A percentile compares a stretch with the other conserved stretches of the same genome.
These are phyloP conservation scores for Poeciliopsis presidionis DNA, from an alignment of 2,797 vertebrate species.

Conservation along the genomic window DNA sequence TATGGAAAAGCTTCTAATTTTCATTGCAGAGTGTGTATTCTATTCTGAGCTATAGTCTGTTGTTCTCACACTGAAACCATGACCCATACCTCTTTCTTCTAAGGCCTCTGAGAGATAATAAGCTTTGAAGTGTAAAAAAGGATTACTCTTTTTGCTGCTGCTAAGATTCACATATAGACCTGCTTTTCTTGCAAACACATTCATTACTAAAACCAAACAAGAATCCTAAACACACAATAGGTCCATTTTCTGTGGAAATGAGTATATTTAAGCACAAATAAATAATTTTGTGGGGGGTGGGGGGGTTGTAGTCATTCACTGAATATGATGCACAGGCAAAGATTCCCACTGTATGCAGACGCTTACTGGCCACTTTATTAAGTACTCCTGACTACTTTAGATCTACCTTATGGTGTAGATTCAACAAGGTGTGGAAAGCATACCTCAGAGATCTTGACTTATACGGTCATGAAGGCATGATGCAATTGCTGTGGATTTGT, in stretches of 20 bases:
- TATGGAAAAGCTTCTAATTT: slow-evolving; percentile 2
- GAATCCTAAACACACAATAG: slow-evolving; percentile 5
- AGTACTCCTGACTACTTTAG: background rate
- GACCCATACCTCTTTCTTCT: slow-evolving; percentile 41
- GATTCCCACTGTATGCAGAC: background rate
- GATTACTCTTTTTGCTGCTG: slow-evolving; percentile 36
- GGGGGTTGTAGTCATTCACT: background rate
- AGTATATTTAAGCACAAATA: background rate
- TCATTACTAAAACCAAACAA: slow-evolving; percentile 23
- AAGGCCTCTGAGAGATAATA: slow-evolving; percentile 46
- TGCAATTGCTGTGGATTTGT: background rate
- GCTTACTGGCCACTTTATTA: background rate
- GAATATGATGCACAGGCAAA: background rate
- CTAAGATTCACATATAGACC: slow-evolving; percentile 22
- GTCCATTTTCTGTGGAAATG: background rate
- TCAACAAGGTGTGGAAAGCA: background rate
- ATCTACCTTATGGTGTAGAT: background rate
- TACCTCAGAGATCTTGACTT: background rate
- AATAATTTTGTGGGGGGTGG: background rate
- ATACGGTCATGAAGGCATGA: background rate
- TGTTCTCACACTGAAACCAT: slow-evolving; percentile 30
- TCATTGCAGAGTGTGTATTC: background rate
- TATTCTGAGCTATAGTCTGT: slow-evolving; percentile 24
- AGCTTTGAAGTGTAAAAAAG: slow-evolving; percentile 69
- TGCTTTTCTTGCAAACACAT: slow-evolving; percentile 4